phyloP scores from a whole-genome alignment of 35 echinoderm and acorn worm genomes.

The Patiria miniata region DNA sequence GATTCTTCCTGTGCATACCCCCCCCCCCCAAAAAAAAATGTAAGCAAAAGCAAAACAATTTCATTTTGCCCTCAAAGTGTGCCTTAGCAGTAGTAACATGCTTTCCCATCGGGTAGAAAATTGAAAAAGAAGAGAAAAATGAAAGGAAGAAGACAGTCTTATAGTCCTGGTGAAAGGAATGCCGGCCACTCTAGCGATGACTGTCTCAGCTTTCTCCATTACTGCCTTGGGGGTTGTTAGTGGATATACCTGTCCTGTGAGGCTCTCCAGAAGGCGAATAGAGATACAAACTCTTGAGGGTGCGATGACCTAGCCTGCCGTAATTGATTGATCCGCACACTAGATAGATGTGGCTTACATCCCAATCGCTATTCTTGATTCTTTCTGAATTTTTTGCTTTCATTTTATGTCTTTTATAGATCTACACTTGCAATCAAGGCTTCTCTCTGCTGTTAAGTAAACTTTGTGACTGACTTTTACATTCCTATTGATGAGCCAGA shows the following conservation, averaged over 20 bases:
- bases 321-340: slow-evolving; percentile 3
- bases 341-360: too few species aligned
- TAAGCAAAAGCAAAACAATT: too few species aligned
- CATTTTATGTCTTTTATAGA: too few species aligned
- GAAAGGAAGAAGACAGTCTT: too few species aligned
- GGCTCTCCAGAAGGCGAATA: background rate
- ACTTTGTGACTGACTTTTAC: background rate
- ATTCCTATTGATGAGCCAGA: background rate
- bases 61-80: too few species aligned
- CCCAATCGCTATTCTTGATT: too few species aligned
- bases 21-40: too few species aligned
- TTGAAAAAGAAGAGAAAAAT: background rate
- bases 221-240: background rate
- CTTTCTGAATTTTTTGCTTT: too few species aligned
- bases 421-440: too few species aligned
- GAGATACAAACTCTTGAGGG: background rate
- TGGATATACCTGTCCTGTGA: background rate
- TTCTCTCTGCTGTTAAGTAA: background rate
- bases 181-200: background rate
- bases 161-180: background rate
- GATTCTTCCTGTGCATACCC: too few species aligned
- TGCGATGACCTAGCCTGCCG: background rate
- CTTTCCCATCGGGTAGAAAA: background rate
- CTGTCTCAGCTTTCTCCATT: background rate
- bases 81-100: too few species aligned